These are phyloP conservation scores for Eristalis pertinax DNA, from an alignment of 2,888 invertebrate genomes.

Conservation along the genomic window DNA sequence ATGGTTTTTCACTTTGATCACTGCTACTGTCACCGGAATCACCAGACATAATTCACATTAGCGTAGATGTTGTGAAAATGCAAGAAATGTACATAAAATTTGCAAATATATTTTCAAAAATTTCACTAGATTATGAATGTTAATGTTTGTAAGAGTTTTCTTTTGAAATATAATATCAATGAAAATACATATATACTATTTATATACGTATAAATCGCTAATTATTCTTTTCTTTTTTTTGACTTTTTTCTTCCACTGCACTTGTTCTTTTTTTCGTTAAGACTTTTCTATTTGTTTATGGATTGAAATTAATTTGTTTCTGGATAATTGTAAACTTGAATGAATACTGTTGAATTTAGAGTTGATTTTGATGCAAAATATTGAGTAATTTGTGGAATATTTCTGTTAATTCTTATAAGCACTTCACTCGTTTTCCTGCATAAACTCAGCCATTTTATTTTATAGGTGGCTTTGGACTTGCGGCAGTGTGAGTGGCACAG, in stretches of 20 bases:
- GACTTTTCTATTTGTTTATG: conserved; percentile 40
- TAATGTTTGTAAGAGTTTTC: conserved; percentile 57
- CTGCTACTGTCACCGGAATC: conserved; percentile 76
- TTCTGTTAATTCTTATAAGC: conserved; percentile 64
- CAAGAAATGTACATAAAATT: conserved; percentile 72
- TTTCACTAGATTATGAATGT: conserved; percentile 45
- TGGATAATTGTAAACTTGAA: conserved; percentile 54
- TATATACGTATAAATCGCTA: conserved; percentile 39
- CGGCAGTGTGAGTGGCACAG: conserved; percentile 50
- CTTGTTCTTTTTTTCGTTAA: conserved; percentile 61
- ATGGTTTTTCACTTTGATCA: conserved; percentile 74
- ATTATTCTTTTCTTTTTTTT: conserved; percentile 34
- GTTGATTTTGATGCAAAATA: conserved; percentile 59
- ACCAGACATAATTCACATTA: conserved; percentile 75
- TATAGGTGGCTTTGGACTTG: conserved; percentile 72
- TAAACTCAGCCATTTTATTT: conserved; percentile 75
- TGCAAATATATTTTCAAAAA: conserved; percentile 41
- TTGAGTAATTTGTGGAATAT: conserved; percentile 64
- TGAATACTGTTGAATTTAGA: conserved; percentile 51
- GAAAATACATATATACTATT: conserved; percentile 29
- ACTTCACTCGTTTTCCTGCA: conserved; percentile 74
- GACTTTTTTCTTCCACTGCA: conserved; percentile 64
- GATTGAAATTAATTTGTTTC: conserved; percentile 43
- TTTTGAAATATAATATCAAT: conserved; percentile 50
- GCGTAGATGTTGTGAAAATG: conserved; percentile 57